Evolutionary conservation across 2,797 vertebrate genomes (phyloP).

Genomic region (Takifugu rubripes): DNA sequence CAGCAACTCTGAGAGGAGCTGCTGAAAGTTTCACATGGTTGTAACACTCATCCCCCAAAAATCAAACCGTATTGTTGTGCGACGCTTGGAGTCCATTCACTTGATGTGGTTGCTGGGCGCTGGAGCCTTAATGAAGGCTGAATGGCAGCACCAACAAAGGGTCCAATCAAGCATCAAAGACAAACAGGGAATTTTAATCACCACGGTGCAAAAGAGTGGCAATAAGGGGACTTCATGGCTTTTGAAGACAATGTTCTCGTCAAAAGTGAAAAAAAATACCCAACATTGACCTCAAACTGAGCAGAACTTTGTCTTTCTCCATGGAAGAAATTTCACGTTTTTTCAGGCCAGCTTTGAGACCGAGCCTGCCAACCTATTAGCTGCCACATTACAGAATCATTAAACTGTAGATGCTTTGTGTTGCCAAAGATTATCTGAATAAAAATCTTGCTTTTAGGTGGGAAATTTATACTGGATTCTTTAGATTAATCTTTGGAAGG

Average conservation of each 20-base stretch:
- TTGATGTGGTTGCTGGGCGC: slow-evolving; percentile 17
- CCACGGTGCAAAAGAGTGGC: slow-evolving; percentile 17
- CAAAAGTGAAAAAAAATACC: no score
- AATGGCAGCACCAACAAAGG: not conserved
- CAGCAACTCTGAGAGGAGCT: slow-evolving; percentile 17
- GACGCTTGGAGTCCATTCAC: not conserved
- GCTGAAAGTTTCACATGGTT: slow-evolving; percentile 28
- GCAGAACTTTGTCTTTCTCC: no score
- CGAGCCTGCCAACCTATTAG: no score
- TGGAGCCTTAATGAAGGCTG: slow-evolving; percentile 34
- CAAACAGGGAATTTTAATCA: slow-evolving; percentile 8
- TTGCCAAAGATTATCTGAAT: not conserved
- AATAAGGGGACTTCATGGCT: slow-evolving; percentile 7
- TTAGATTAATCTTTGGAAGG: not conserved
- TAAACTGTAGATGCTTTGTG: no score
- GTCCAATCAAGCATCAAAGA: slow-evolving; percentile 12
- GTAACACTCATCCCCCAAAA: slow-evolving; percentile 22
- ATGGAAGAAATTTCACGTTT: no score
- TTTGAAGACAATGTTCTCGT: no score
- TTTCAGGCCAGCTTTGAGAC: no score
- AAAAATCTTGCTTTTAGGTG: no score
- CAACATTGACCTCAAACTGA: no score
- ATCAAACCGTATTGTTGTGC: slow-evolving; percentile 10
- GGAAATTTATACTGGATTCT: no score
- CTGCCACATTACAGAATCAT: no score